Percentiles rank a stretch among this genome's conserved stretches.
These are phyloP conservation scores for Equus przewalskii DNA, from an alignment of 2,113 vertebrate genomes.

Conservation along the genomic window DNA sequence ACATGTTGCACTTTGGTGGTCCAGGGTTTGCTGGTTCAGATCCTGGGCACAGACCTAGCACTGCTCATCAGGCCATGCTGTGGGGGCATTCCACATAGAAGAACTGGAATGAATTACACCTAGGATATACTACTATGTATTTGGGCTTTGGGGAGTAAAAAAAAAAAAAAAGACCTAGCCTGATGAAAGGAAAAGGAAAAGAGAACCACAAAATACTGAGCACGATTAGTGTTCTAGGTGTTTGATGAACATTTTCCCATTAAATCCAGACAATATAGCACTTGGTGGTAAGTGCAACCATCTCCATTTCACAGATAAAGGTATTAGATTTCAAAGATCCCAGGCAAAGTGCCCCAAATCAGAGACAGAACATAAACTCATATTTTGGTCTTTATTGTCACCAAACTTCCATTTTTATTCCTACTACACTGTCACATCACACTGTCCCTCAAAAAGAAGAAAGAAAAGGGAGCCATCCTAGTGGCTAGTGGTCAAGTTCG, in stretches of 20 bases:
- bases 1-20: no score
- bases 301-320: not conserved
- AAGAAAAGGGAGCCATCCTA: not conserved
- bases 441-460: not conserved
- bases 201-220: not conserved
- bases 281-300: not conserved
- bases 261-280: not conserved
- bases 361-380: not conserved
- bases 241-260: not conserved
- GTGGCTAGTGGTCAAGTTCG: no score
- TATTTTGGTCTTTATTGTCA: not conserved
- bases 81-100: no score
- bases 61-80: no score
- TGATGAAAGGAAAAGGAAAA: not conserved
- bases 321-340: not conserved
- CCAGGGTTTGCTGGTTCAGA: no score
- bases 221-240: rapidly evolving
- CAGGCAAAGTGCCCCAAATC: not conserved
- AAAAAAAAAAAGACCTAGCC: not conserved
- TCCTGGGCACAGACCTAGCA: no score
- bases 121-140: no score
- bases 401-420: not conserved
- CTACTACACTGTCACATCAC: not conserved
- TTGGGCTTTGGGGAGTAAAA: no score
- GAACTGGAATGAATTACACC: no score